Evolutionary conservation across 2,888 invertebrate genomes (phyloP).

Genomic region (Rugalucina vietnamica): DNA sequence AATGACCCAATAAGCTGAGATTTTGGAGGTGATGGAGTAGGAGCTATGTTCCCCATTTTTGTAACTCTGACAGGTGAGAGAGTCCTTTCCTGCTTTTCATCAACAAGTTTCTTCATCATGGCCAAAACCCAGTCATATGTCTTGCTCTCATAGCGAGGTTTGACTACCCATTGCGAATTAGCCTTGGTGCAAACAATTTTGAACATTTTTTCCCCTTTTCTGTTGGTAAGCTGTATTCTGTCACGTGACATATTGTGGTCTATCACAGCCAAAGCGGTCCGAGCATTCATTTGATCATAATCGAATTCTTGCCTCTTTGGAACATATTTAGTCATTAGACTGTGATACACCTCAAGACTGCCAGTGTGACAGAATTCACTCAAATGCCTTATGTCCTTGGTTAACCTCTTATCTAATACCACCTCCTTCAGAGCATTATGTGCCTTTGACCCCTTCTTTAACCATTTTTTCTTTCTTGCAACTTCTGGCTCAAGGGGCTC

Average conservation of each 20-base stretch:
- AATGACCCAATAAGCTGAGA: conserved; percentile 20
- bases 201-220: conserved; percentile 5
- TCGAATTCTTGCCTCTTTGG: conserved; percentile 50
- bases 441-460: conserved; percentile 33
- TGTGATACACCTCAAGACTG: conserved; percentile 49
- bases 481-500: background rate
- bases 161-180: conserved; percentile 34
- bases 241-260: conserved; percentile 43
- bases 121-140: conserved; percentile 11
- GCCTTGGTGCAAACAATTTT: conserved; percentile 24
- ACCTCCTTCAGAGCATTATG: conserved; percentile 43
- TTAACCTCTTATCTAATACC: conserved; percentile 34
- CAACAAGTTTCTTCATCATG: conserved; percentile 20
- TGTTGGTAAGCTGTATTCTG: background rate
- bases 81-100: no score
- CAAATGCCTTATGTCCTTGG: conserved; percentile 37
- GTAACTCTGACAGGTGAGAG: background rate
- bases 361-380: conserved; percentile 58
- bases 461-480: conserved; percentile 35
- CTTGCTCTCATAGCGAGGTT: conserved; percentile 33
- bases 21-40: conserved; percentile 23
- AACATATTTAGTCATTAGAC: conserved; percentile 46
- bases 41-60: conserved; percentile 26
- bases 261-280: conserved; percentile 40
- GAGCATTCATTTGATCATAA: conserved; percentile 34